Evolutionary conservation across 2,888 invertebrate genomes (phyloP).

Genomic region (Drosophila subsilvestris): DNA sequence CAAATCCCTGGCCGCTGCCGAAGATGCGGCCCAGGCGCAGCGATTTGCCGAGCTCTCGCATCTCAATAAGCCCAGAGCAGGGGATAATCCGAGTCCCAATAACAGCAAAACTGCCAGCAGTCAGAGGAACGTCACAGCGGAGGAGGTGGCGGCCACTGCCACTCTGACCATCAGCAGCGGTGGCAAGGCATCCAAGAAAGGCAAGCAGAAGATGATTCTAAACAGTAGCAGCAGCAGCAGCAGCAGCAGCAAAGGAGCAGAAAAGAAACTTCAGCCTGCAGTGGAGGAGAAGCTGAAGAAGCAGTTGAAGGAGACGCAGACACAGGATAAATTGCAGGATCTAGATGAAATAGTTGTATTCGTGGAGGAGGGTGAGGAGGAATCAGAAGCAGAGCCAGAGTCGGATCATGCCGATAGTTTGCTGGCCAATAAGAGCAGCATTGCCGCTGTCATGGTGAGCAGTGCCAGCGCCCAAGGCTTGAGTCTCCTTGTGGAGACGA

Average conservation of each 20-base stretch:
- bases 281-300: slow-evolving; percentile 4
- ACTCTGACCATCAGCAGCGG: slow-evolving; percentile 22
- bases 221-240: background rate
- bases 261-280: background rate
- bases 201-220: slow-evolving; percentile 43
- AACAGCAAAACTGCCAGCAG: slow-evolving; percentile 46
- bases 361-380: background rate
- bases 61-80: slow-evolving; percentile 55
- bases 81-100: slow-evolving; percentile 1
- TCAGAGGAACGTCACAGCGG: slow-evolving; percentile 40
- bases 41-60: slow-evolving; percentile 64
- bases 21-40: slow-evolving; percentile 52
- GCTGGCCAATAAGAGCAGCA: slow-evolving; percentile 54
- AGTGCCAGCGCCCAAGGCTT: slow-evolving; percentile 68
- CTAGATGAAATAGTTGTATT: background rate
- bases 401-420: slow-evolving; percentile 59
- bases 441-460: slow-evolving; percentile 59
- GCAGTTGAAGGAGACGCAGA: background rate
- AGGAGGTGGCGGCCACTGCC: slow-evolving; percentile 48
- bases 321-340: background rate
- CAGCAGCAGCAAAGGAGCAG: background rate
- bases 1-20: slow-evolving; percentile 55
- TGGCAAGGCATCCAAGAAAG: slow-evolving; percentile 44
- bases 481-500: slow-evolving; percentile 53
- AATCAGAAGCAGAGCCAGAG: slow-evolving; percentile 24